Conservation (phyloP, 2,888 invertebrate genomes). For the Diaperis boleti region DNA sequence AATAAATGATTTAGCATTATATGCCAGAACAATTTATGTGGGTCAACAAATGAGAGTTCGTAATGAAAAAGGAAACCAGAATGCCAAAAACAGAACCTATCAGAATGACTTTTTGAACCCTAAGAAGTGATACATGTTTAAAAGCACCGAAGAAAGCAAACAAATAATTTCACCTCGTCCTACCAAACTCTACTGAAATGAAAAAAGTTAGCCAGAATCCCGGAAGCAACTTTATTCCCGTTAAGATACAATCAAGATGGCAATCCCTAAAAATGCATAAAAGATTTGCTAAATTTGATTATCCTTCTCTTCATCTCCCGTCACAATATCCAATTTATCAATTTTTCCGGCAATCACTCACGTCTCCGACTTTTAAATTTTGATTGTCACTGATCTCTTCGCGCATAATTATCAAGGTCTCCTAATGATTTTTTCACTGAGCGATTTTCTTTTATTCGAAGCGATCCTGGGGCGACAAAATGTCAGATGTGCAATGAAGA, state of each 20-base stretch:
- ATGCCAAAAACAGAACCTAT: too few relatives aligned
- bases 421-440: conserved; percentile 31
- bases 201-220: neutral
- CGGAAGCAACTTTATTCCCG: neutral
- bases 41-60: too few relatives aligned
- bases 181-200: neutral
- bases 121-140: too few relatives aligned
- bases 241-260: neutral
- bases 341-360: conserved; percentile 9
- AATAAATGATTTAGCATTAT: too few relatives aligned
- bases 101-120: too few relatives aligned
- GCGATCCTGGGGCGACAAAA: conserved; percentile 35
- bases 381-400: conserved; percentile 16
- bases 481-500: conserved; percentile 35
- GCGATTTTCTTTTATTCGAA: conserved; percentile 38
- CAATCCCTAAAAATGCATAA: neutral
- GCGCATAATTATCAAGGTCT: conserved; percentile 19
- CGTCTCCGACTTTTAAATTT: conserved; percentile 10
- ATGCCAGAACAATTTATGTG: too few relatives aligned
- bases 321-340: conserved; percentile 1
- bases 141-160: too few relatives aligned
- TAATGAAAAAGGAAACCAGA: too few relatives aligned
- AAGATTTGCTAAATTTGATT: neutral
- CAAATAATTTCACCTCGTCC: too few relatives aligned
- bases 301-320: neutral